Base-by-base conservation (phyloP, 2,888 invertebrate genomes). In the Coremacera marginata region DNA sequence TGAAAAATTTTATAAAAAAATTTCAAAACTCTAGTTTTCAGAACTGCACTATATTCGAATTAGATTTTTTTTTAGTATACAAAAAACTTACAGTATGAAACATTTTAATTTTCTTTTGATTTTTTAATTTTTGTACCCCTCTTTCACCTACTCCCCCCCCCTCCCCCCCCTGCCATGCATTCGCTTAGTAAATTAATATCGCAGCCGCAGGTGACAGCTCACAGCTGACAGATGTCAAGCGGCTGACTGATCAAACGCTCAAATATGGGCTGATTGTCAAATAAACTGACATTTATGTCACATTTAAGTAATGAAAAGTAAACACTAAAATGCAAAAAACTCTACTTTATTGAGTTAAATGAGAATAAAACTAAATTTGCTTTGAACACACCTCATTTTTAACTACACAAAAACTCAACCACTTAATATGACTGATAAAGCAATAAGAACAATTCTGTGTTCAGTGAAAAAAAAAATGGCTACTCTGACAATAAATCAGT, bases 401-500 rank as follows among this genome's bases (percentile, higher is more conserved):
- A 14, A 60, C 8, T 14, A 11, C 8, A 11, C 14, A 60, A 14
- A 57, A 57, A 19, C n/a, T n/a, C 27, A 3, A 44, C 14, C 60
- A 63, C 63, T 62, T 62, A n/a, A 34, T 8, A n/a, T 44, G 14
- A 44, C 44, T 44, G 44, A 44, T 44, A 44, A 60, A 3, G 27
- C 60, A 60, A 1, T 4, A 4, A 60, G 55, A 19, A 60, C 27
- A 60, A 27, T 60, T 27, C 27, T 55, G 22, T 25, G 60, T 11
- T 22, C 14, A 25, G 44, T 16, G 5, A 49, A 65, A 65, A 44
- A 22, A 49, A 14, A 55, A 14, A 60, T 34, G 14, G 31, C 70
- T 34, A 22, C 34, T 34, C n/a, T 70, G 70, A 70, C 70, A 70
- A 70, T 70, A 70, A 70, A 70, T 70, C 70, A 70, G 68, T 51